Evolutionary conservation across 2,797 vertebrate species (phyloP), one percentile per base, ranked within the genome.

Genomic region (Myotis findleyi): DNA sequence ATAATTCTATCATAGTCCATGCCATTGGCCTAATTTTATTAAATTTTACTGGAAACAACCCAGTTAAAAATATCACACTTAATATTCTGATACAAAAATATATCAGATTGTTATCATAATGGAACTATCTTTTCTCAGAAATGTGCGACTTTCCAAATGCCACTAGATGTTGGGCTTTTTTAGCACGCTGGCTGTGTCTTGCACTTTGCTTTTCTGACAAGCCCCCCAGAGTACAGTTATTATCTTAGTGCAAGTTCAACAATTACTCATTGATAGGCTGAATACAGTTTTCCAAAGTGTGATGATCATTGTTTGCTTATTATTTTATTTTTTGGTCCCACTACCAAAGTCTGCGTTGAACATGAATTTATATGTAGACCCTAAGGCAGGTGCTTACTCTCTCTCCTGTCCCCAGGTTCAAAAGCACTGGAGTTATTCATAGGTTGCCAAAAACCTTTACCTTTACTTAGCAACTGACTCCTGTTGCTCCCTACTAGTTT

Each of bases 21-120:
- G 21, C 59, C 13, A 91, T 36, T 69, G 1, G 12, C 51, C 21
- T n/a, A 80, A 71, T 57, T 83, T 84, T 51, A 57, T 76, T 81
- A 21, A 73, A 13, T n/a, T 86, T 86, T 86, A 62, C 41, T 80
- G 25, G 16, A 87, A 71, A 49, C 55, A 38, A 81, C 7, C 3
- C 16, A 68, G 8, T 76, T 95, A 87, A 90, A 95, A 88, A 51
- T 68, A 72, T 16, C 6, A 44, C n/a, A 53, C 13, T 66, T 94
- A 66, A 25, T 12, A 87, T 91, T 86, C 7, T 68, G 69, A 66
- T 47, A 77, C 33, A 11, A 73, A 82, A 91, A 27, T 49, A 10
- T 62, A 6, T 80, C 7, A 66, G 25, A 53, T 83, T 47, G 38
- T 85, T 85, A 51, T 51, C 71, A 49, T 77, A 18, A 76, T 33